These are phyloP conservation scores for Zoroaster sp. DNA, from an alignment of 53 echinoderm and acorn worm species.

Conservation along the genomic window DNA sequence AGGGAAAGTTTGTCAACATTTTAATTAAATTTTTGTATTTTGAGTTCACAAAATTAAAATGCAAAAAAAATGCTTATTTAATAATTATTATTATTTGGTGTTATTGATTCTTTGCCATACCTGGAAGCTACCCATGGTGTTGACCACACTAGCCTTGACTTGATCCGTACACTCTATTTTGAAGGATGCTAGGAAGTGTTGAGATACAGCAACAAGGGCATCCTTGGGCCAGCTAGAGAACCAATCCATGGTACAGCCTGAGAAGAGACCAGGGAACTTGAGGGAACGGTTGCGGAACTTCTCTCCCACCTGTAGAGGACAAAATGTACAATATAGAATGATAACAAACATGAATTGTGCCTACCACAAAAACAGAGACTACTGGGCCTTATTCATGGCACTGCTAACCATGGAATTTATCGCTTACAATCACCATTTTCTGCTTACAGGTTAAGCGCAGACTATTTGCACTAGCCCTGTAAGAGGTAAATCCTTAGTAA, in stretches of 20 bases:
- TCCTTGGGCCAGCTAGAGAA: constrained; percentile 99
- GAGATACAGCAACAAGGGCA: constrained; percentile 92
- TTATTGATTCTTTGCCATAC: constrained; percentile 62
- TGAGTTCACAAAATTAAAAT: not conserved
- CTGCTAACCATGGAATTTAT: too few species aligned
- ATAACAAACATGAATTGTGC: too few species aligned
- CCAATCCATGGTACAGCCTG: constrained; percentile 99
- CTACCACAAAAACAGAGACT: too few species aligned
- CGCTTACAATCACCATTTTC: too few species aligned
- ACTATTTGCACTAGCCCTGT: too few species aligned
- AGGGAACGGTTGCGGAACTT: constrained; percentile 99
- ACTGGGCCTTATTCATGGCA: too few species aligned
- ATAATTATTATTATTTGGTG: too few species aligned
- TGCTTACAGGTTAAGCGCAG: too few species aligned
- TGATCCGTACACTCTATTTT: constrained; percentile 85
- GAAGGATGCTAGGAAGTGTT: constrained; percentile 91
- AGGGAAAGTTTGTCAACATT: not conserved
- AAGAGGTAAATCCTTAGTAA: too few species aligned
- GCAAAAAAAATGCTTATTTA: too few species aligned
- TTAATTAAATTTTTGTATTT: not conserved
- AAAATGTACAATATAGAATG: too few species aligned
- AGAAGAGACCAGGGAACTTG: constrained; percentile 98
- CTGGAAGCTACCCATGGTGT: constrained; percentile 98
- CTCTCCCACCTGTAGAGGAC: constrained; percentile 81
- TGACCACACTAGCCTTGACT: constrained; percentile 93